phyloP scores from a whole-genome alignment of 1,140 invertebrate genomes.

The Sipha flava region DNA sequence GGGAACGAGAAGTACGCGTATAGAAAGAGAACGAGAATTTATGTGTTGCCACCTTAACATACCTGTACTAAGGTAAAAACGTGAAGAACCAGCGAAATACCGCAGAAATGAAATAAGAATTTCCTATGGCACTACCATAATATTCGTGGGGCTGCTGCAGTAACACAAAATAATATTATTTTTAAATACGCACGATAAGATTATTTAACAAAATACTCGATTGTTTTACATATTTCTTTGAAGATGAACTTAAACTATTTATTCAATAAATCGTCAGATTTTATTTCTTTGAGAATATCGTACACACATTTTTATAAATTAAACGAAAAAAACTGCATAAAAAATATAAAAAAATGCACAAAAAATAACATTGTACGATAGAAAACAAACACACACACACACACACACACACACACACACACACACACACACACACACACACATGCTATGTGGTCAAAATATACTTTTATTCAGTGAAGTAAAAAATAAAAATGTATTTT shows the following conservation, averaged over 20 bases:
- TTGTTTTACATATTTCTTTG: too few relatives aligned
- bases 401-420: too few relatives aligned
- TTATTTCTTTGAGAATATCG: not conserved
- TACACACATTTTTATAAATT: too few relatives aligned
- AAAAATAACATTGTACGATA: not conserved
- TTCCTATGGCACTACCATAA: not conserved
- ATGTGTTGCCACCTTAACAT: not conserved
- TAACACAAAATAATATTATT: too few relatives aligned
- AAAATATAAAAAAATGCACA: not conserved
- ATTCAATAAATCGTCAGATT: not conserved
- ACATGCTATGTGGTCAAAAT: too few relatives aligned
- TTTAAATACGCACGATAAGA: too few relatives aligned
- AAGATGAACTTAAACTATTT: too few relatives aligned
- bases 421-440: too few relatives aligned
- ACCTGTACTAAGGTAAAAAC: not conserved
- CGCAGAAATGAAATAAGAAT: not conserved
- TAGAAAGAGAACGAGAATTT: not conserved
- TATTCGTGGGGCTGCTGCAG: too few relatives aligned
- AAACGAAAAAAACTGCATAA: not conserved
- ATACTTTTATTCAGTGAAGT: too few relatives aligned
- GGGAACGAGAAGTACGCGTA: not conserved
- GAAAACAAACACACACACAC: not conserved
- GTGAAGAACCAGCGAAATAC: not conserved
- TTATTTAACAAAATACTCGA: too few relatives aligned
- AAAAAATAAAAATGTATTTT: not conserved